Base-by-base conservation (phyloP, 2,888 invertebrate genomes). In the Drosophila greeni region DNA sequence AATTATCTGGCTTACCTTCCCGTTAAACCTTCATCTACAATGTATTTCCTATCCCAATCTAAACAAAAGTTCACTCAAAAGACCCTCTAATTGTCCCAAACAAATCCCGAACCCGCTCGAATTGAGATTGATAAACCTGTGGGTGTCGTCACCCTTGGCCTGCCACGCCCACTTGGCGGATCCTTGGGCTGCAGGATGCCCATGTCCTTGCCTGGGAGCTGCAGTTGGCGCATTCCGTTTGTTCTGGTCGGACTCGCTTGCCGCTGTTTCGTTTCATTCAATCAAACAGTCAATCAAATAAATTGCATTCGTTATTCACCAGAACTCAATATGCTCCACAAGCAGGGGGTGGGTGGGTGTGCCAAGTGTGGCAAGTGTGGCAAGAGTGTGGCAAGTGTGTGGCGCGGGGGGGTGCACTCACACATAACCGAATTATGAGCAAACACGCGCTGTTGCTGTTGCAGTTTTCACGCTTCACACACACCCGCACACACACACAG, bases 281-380 rank as follows among this genome's bases (percentile, higher is more conserved):
- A 83, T 79, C 79, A 75, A 79, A 75, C 82, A 79, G 82, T 81
- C 84, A 83, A 79, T 79, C 79, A 79, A 81, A 72, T 70, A 81
- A 79, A 79, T 79, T 83, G 84, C 82, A 83, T 81, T 84, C 84
- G 79, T 73, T 83, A 78, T 83, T 82, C 78, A 66, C 54, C 64
- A 40, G 58, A 75, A 83, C 75, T 78, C 82, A 75, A 79, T 79
- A 78, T 83, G 82, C 66, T 76, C 5, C 26, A 58, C 70, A 66
- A 66, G 45, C 23, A 48, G 55, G 3, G 33, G 4, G 54, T 23
- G 7, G 14, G 5, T 11, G 0, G 14, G 9, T 12, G 7, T 11
- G 5, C 20, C 5, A 26, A 2, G 34, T 3, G 34, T 33, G 29
- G 33, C 14, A 29, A 42, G 42, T 58, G 52, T 51, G 42, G 45